phyloP scores from a whole-genome alignment of 64 coral and sea anemone species.

The Platygyra sinensis region DNA sequence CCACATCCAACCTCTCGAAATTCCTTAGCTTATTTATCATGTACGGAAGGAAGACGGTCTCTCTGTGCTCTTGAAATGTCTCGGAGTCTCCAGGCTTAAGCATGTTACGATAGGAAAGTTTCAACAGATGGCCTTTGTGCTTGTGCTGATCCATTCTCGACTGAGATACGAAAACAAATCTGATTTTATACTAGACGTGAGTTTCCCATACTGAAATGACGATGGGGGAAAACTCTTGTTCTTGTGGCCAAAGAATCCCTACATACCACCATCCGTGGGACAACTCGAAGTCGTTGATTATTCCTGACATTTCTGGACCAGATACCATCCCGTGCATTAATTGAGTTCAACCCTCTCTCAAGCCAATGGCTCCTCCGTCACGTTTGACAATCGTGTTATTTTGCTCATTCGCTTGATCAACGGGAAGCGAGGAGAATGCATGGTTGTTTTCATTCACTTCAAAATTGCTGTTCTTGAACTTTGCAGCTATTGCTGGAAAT shows the following conservation, averaged over 20 bases:
- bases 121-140: slow-evolving; percentile 26
- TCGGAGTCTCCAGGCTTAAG: slow-evolving; percentile 39
- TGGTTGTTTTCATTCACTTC: slow-evolving; percentile 10
- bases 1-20: slow-evolving; percentile 50
- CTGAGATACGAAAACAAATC: slow-evolving; percentile 33
- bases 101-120: slow-evolving; percentile 40
- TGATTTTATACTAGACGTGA: slow-evolving; percentile 42
- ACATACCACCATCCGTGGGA: neutral
- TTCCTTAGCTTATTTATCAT: slow-evolving; percentile 5
- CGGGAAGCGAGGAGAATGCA: neutral
- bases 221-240: slow-evolving; percentile 48
- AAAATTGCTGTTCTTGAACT: slow-evolving; percentile 35
- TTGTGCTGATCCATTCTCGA: neutral
- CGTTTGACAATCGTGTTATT: slow-evolving; percentile 4
- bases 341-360: slow-evolving; percentile 16
- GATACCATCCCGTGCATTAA: slow-evolving; percentile 30
- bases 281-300: neutral
- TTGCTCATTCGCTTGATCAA: slow-evolving; percentile 10
- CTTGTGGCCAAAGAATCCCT: neutral
- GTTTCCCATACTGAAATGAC: slow-evolving; percentile 5
- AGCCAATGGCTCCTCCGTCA: slow-evolving; percentile 13
- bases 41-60: slow-evolving; percentile 30
- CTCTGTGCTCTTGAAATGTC: slow-evolving; percentile 55
- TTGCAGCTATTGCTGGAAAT: neutral
- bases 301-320: neutral